These are phyloP conservation scores for Gulo gulo DNA, from an alignment of 2,113 vertebrate species.

Conservation along the genomic window DNA sequence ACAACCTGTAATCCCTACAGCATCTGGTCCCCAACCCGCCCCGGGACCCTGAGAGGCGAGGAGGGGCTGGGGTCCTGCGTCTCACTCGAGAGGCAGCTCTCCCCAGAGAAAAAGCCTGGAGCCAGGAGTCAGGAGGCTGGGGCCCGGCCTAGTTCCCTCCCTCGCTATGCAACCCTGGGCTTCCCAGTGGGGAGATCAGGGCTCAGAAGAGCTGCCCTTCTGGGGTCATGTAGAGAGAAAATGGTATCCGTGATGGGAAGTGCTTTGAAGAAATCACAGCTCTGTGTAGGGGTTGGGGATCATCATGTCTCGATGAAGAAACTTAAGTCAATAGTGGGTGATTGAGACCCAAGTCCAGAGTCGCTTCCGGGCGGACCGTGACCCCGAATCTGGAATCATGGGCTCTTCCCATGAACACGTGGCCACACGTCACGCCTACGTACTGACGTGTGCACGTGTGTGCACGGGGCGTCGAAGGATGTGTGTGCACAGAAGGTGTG, in stretches of 20 bases:
- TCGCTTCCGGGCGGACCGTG: neutral
- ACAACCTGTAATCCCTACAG: neutral
- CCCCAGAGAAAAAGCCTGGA: neutral
- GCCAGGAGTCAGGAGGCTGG: neutral
- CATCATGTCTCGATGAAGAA: neutral
- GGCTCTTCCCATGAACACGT: neutral
- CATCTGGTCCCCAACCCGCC: neutral
- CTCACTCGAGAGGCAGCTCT: constrained; percentile 1
- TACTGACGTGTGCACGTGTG: neutral
- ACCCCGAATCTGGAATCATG: neutral
- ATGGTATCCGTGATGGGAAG: neutral
- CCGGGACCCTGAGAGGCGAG: neutral
- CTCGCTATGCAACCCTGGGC: neutral
- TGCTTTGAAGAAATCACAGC: neutral
- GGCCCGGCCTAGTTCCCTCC: neutral
- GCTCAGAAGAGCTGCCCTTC: neutral
- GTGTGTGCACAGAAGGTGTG: neutral
- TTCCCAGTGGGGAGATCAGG: neutral
- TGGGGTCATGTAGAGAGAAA: neutral
- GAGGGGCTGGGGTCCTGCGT: neutral
- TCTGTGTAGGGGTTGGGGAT: neutral
- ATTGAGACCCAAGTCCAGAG: neutral
- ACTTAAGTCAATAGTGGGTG: neutral
- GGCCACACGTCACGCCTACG: neutral
- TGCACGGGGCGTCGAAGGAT: neutral